Evolutionary conservation across 2,113 vertebrate species (phyloP).

Genomic region (Sinocyclocheilus anshuiensis): DNA sequence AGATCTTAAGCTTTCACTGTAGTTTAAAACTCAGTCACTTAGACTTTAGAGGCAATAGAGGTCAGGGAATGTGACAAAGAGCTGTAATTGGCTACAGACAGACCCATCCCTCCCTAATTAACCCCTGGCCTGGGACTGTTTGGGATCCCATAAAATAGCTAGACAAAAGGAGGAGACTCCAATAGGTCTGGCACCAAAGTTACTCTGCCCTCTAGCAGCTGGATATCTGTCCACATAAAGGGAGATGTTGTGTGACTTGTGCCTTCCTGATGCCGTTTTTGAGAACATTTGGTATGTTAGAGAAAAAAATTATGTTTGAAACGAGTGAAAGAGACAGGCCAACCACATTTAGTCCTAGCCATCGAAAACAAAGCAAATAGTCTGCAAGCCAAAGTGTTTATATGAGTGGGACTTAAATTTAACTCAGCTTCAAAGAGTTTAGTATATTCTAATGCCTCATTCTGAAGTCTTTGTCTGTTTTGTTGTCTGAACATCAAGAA

Average conservation of each 20-base stretch:
- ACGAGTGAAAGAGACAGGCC: not conserved
- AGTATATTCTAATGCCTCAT: not conserved
- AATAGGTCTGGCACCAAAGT: conserved; percentile 63
- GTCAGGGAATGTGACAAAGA: conserved; percentile 57
- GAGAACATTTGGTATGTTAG: not conserved
- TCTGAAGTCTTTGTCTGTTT: not conserved
- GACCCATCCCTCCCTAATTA: conserved; percentile 56
- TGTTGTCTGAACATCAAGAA: not conserved
- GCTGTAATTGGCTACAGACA: conserved; percentile 52
- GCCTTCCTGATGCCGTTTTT: conserved; percentile 38
- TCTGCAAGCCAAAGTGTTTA: not conserved
- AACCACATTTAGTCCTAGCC: not conserved
- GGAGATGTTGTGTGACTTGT: conserved; percentile 27
- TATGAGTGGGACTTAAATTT: not conserved
- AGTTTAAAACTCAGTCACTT: not conserved
- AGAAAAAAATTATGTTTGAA: conserved; percentile 13
- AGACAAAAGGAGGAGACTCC: conserved; percentile 54
- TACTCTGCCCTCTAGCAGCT: conserved; percentile 51
- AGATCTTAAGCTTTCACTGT: not conserved
- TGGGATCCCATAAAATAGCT: conserved; percentile 56
- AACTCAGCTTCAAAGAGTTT: not conserved
- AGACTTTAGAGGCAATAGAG: conserved; percentile 32
- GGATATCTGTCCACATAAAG: not conserved
- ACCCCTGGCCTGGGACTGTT: conserved; percentile 65
- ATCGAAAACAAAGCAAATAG: not conserved